A percentile compares a stretch with the other conserved stretches of the same genome.
Evolutionary conservation across 2,888 invertebrate species (phyloP).

Genomic region (Trachelus tabidus): DNA sequence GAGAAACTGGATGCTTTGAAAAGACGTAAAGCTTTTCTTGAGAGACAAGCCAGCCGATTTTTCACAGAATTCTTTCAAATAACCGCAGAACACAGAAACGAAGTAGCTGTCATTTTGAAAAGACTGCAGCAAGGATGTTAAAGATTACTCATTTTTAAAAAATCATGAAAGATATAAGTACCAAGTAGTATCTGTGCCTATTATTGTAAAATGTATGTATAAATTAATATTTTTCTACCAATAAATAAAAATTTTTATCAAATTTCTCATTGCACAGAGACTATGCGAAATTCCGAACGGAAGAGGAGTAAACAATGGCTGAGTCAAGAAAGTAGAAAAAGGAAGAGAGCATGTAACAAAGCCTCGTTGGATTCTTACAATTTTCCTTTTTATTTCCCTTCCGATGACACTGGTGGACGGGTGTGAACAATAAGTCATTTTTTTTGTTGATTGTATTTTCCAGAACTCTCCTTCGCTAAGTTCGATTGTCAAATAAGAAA

Average conservation of each 20-base stretch:
- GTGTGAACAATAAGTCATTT: neutral
- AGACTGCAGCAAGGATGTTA: neutral
- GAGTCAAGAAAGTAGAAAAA: neutral
- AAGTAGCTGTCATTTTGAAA: slow-evolving; percentile 4
- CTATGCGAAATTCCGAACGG: neutral
- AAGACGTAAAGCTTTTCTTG: slow-evolving; percentile 35
- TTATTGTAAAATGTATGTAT: neutral
- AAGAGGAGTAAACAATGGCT: neutral
- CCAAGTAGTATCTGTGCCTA: neutral
- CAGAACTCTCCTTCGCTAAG: neutral
- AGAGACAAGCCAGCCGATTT: slow-evolving; percentile 42
- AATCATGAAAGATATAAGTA: neutral
- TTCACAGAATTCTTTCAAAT: slow-evolving; percentile 43
- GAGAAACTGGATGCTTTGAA: slow-evolving; percentile 48
- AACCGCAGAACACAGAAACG: slow-evolving; percentile 33
- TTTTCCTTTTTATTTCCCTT: neutral
- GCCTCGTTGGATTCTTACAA: neutral
- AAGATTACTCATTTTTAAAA: neutral
- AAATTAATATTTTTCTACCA: neutral
- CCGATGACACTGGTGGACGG: neutral
- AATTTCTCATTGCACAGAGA: neutral
- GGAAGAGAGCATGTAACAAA: neutral
- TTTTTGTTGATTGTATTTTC: neutral
- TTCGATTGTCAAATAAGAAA: neutral
- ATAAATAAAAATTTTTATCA: neutral